phyloP scores from a whole-genome alignment of 1,140 invertebrate species.

The Drosophila biarmipes region DNA sequence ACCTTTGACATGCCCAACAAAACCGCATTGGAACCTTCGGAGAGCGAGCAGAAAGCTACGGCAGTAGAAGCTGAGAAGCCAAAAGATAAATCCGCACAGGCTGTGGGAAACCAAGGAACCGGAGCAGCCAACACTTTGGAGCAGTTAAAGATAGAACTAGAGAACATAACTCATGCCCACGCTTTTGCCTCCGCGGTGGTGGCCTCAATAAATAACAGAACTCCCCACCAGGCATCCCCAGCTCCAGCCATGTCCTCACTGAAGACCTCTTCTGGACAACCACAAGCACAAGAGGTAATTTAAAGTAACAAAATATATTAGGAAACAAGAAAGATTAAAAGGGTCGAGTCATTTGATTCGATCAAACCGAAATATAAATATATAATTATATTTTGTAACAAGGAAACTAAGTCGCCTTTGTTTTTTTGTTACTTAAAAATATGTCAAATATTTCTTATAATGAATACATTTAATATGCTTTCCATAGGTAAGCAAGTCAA shows the following conservation, averaged over 20 bases:
- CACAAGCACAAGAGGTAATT: slow-evolving; percentile 59
- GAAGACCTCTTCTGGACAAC: slow-evolving; percentile 50
- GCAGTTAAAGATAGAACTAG: slow-evolving; percentile 86
- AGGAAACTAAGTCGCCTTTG: neutral
- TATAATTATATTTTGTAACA: too few relatives aligned
- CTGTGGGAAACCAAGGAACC: slow-evolving; percentile 63
- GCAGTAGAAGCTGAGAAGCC: slow-evolving; percentile 47
- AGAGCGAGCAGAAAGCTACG: neutral
- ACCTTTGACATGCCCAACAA: slow-evolving; percentile 76
- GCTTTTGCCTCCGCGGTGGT: slow-evolving; percentile 77
- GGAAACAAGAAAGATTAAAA: neutral
- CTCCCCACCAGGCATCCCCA: slow-evolving; percentile 61
- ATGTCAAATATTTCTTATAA: neutral
- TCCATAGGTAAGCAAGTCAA: slow-evolving; percentile 52
- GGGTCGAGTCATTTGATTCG: too few relatives aligned
- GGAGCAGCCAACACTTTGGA: slow-evolving; percentile 85
- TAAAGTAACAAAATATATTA: neutral
- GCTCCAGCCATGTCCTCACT: slow-evolving; percentile 60
- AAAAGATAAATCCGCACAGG: slow-evolving; percentile 50
- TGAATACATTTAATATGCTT: neutral
- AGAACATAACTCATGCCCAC: slow-evolving; percentile 85
- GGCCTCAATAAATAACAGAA: slow-evolving; percentile 64
- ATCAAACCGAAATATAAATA: too few relatives aligned
- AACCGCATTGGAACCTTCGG: slow-evolving; percentile 12
- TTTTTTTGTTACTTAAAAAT: neutral